These are phyloP conservation scores for Mesopsocus fuscifrons DNA, from an alignment of 2,888 invertebrate species.

Conservation along the genomic window DNA sequence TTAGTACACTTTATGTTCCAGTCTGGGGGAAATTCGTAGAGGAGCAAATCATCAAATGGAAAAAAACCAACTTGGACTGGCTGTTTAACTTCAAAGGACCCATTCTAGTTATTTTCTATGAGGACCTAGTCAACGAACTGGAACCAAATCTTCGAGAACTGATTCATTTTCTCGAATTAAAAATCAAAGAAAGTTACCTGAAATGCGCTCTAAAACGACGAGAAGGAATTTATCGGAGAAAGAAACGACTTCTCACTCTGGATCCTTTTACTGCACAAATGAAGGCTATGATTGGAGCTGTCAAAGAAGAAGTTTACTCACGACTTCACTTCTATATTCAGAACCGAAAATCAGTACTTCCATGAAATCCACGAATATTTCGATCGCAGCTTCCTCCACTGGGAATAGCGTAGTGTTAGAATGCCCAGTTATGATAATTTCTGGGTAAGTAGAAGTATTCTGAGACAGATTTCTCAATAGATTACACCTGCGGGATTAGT, in stretches of 20 bases:
- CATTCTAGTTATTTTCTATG: conserved; percentile 49
- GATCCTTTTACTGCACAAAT: conserved; percentile 49
- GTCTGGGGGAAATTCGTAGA: conserved; percentile 54
- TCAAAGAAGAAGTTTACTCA: conserved; percentile 31
- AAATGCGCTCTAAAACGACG: conserved; percentile 37
- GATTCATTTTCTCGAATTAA: conserved; percentile 36
- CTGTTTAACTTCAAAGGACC: conserved; percentile 45
- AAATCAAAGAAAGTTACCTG: conserved; percentile 25
- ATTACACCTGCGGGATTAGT: too few relatives aligned
- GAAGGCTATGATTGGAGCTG: conserved; percentile 29
- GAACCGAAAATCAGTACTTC: too few relatives aligned
- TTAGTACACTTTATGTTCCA: too few relatives aligned
- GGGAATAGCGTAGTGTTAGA: too few relatives aligned
- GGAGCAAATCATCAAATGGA: conserved; percentile 45
- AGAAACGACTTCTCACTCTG: conserved; percentile 41
- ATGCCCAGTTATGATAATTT: too few relatives aligned
- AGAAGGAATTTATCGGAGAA: conserved; percentile 54
- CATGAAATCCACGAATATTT: too few relatives aligned
- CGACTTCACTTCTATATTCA: conserved; percentile 22
- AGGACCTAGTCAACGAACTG: conserved; percentile 40
- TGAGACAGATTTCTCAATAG: too few relatives aligned
- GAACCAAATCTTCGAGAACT: conserved; percentile 35
- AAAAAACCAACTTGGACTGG: conserved; percentile 49
- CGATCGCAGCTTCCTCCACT: too few relatives aligned
- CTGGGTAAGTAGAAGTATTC: too few relatives aligned